phyloP scores from a whole-genome alignment of 2,113 vertebrate species.

The Nycticryphes semicollaris region DNA sequence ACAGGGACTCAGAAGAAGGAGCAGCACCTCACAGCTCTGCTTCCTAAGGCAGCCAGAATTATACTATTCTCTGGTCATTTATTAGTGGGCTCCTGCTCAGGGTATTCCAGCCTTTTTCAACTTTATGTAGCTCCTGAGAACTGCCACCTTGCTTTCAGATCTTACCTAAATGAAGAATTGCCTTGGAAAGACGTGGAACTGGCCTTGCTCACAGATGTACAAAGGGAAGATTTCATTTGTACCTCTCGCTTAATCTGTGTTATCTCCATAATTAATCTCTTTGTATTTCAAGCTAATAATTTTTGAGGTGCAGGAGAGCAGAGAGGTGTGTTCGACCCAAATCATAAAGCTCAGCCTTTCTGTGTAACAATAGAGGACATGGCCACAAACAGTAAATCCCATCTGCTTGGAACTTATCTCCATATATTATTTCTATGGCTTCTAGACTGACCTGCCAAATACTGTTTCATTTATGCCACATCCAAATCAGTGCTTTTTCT shows the following conservation, averaged over 20 bases:
- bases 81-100: neutral
- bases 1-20: neutral
- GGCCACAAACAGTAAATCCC: neutral
- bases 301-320: neutral
- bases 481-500: neutral
- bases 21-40: neutral
- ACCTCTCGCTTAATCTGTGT: neutral
- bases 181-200: neutral
- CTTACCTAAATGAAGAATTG: neutral
- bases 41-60: neutral
- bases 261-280: conserved; percentile 45
- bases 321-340: neutral
- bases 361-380: neutral
- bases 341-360: neutral
- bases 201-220: neutral
- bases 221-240: neutral
- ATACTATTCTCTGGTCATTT: neutral
- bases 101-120: neutral
- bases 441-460: neutral
- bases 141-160: neutral
- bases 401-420: neutral
- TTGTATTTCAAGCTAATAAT: conserved; percentile 29
- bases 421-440: neutral
- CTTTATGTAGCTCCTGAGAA: neutral
- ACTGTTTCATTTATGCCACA: neutral